Evolutionary conservation across 2,797 vertebrate species (phyloP).

Genomic region (Sebastolobus altivelis): DNA sequence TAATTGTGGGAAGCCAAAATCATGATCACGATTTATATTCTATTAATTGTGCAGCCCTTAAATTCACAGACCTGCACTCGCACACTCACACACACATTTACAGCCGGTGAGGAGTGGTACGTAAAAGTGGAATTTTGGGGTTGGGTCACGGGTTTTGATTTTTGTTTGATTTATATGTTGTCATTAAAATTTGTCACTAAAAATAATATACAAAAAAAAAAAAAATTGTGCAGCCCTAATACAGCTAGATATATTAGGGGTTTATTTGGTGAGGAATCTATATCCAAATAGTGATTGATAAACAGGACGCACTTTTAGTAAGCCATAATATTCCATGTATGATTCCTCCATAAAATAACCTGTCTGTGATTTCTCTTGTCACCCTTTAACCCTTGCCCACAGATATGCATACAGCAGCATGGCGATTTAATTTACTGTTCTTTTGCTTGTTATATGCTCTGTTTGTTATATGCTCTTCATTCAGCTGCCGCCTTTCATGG

Average conservation of each 20-base stretch:
- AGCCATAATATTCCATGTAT: slow-evolving; percentile 24
- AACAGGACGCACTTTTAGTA: slow-evolving; percentile 5
- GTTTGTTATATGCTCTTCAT: slow-evolving; percentile 57
- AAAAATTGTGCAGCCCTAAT: no score
- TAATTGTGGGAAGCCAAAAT: no score
- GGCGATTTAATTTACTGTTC: slow-evolving; percentile 50
- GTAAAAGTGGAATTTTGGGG: no score
- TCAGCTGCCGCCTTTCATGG: slow-evolving; percentile 68
- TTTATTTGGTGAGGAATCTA: slow-evolving; percentile 11
- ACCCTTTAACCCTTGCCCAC: slow-evolving; percentile 32
- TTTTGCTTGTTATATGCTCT: slow-evolving; percentile 62
- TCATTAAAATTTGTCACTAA: no score
- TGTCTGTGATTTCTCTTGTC: slow-evolving; percentile 62
- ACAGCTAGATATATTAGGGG: background rate
- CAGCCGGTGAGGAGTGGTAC: no score
- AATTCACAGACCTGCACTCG: no score
- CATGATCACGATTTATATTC: no score
- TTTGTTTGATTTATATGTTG: no score
- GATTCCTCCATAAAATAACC: slow-evolving; percentile 38
- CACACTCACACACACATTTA: no score
- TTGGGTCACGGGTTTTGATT: no score
- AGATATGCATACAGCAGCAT: slow-evolving; percentile 53
- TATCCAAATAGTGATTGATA: background rate
- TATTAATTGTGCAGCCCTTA: no score
- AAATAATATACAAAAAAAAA: no score